A percentile compares a stretch with the other conserved stretches of the same genome.
These are phyloP conservation scores for Halocynthia aurantium DNA, from an alignment of 23 tunicate genomes.

Conservation along the genomic window DNA sequence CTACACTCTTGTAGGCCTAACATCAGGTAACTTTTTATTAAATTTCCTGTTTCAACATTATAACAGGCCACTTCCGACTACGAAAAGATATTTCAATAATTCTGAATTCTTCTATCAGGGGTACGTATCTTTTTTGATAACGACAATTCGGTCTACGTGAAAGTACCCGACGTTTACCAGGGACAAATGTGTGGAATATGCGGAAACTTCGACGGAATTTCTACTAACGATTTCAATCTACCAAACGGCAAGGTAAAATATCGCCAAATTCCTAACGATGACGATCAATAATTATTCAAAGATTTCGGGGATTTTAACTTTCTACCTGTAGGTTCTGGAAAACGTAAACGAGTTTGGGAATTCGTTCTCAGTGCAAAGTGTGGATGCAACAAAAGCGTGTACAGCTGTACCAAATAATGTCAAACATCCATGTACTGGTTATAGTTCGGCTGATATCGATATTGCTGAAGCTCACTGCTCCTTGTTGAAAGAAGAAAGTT, in stretches of 20 bases:
- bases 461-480: constrained; percentile 48
- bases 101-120: constrained; percentile 25
- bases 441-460: constrained; percentile 13
- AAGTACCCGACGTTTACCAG: constrained; percentile 55
- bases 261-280: too few species aligned
- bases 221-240: constrained; percentile 43
- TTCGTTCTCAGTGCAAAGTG: constrained; percentile 31
- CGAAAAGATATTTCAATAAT: background rate
- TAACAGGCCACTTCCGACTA: background rate
- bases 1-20: constrained; percentile 62
- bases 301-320: background rate
- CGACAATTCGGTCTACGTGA: constrained; percentile 57
- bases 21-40: constrained; percentile 34
- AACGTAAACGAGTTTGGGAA: constrained; percentile 68
- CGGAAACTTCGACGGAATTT: constrained; percentile 65
- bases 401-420: constrained; percentile 34
- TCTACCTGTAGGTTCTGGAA: constrained; percentile 30
- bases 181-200: constrained; percentile 86
- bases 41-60: background rate
- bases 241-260: constrained; percentile 32
- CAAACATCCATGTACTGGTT: constrained; percentile 63
- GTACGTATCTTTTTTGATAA: constrained; percentile 89
- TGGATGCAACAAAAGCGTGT: constrained; percentile 16
- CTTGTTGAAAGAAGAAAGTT: constrained; percentile 37
- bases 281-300: too few species aligned